Base-by-base conservation (phyloP, 2,797 vertebrate genomes). In the Onychomys arenicola region DNA sequence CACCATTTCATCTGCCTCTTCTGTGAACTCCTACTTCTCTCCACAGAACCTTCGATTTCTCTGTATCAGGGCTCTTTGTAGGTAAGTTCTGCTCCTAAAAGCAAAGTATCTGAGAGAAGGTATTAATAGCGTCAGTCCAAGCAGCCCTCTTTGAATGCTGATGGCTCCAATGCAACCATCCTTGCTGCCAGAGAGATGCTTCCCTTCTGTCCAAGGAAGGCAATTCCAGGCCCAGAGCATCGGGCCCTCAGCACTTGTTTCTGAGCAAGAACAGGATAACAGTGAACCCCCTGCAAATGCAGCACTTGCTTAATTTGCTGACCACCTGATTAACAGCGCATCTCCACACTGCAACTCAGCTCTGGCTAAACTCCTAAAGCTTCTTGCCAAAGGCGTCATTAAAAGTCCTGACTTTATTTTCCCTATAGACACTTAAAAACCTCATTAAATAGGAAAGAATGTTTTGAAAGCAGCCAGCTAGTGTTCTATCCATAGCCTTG, bases 401-500 rank as follows among this genome's bases (percentile, higher is more conserved):
- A 89, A 94, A 76, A 76, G 49, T 71, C 88, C 46, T 37, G 11
- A 65, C 87, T 73, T n/a, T 40, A 46, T 65, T 67, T 34, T 19
- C 8, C 4, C 25, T 46, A 59, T 10, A 91, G 37, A 92, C 27
- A 96, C 69, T 85, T 93, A 93, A 92, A 93, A 94, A 91, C 80
- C 89, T 97, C 95, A 97, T 93, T 96, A 95, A 94, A 89, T 63
- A 93, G 87, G 63, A 96, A 27, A 90, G 46, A 87, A 90, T 95
- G 67, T 94, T 96, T 97, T 97, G 87, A 78, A 95, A 95, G 84
- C 65, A 92, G 57, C 65, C 16, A n/a, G 77, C 90, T 57, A 71
- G 84, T 76, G 59, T 92, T 95, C 95, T 85, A 95, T 52, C 61
- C 87, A 71, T 57, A 90, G 71, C 67, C n/a, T 95, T 85, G 88